phyloP scores from a whole-genome alignment of 2,113 vertebrate genomes.

The Rafetus swinhoei region DNA sequence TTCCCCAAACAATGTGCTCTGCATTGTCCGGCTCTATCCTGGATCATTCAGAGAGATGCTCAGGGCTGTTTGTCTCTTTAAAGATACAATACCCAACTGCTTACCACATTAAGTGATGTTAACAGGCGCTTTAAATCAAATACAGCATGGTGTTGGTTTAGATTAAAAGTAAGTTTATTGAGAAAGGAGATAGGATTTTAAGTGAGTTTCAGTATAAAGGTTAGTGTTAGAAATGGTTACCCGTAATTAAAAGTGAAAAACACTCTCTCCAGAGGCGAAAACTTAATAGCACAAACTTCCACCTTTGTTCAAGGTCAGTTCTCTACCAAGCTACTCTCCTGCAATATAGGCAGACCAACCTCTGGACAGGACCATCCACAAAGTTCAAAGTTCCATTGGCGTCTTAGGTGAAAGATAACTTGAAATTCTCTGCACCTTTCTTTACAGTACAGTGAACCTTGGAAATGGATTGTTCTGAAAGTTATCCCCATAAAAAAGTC shows the following conservation, averaged over 20 bases:
- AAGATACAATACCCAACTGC: neutral
- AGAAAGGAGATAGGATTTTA: neutral
- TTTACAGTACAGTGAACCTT: too few relatives aligned
- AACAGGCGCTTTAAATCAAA: neutral
- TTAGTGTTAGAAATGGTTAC: neutral
- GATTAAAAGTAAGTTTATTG: neutral
- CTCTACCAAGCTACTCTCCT: too few relatives aligned
- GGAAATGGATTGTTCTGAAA: too few relatives aligned
- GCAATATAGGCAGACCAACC: too few relatives aligned
- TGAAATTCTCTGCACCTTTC: too few relatives aligned
- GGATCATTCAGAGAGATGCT: neutral
- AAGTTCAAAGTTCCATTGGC: too few relatives aligned
- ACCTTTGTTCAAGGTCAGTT: too few relatives aligned
- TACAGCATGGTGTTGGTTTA: neutral
- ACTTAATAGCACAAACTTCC: too few relatives aligned
- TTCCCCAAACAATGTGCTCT: neutral
- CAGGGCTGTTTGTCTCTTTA: neutral
- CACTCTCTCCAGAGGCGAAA: neutral
- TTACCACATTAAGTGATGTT: neutral
- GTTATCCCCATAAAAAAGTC: too few relatives aligned
- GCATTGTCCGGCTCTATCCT: neutral
- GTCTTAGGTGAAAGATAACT: too few relatives aligned
- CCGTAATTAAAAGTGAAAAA: neutral
- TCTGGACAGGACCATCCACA: too few relatives aligned
- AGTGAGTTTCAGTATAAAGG: neutral